phyloP scores from a whole-genome alignment of 2,888 invertebrate genomes.

The Epinotia demarniana region DNA sequence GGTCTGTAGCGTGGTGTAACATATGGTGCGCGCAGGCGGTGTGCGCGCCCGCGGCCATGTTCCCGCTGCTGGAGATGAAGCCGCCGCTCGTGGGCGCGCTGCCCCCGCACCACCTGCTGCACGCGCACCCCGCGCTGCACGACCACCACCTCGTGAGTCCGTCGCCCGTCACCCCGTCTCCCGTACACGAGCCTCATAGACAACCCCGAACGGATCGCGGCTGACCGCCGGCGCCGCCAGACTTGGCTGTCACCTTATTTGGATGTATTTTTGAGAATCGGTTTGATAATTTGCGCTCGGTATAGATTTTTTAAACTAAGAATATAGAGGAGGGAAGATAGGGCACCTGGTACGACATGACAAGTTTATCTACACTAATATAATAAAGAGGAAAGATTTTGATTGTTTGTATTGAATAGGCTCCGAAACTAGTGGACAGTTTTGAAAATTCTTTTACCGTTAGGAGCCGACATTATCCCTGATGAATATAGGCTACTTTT shows the following conservation, averaged over 20 bases:
- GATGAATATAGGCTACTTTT: too few species aligned
- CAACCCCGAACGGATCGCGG: slow-evolving; percentile 43
- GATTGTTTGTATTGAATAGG: too few species aligned
- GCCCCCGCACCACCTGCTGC: slow-evolving; percentile 83
- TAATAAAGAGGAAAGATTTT: too few species aligned
- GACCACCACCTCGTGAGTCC: slow-evolving; percentile 86
- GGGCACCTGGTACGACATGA: too few species aligned
- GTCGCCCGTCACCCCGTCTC: slow-evolving; percentile 52
- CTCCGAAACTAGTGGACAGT: too few species aligned
- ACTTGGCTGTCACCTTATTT: slow-evolving; percentile 3
- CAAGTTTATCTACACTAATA: too few species aligned
- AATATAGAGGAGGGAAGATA: too few species aligned
- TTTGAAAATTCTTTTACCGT: too few species aligned
- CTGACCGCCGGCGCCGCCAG: slow-evolving; percentile 16
- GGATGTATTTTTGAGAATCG: neutral
- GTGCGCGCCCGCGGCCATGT: slow-evolving; percentile 81
- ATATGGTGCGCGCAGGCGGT: slow-evolving; percentile 64
- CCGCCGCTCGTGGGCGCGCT: slow-evolving; percentile 81
- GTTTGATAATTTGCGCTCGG: neutral
- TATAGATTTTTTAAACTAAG: too few species aligned
- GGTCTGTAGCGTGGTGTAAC: neutral
- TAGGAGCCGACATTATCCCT: too few species aligned
- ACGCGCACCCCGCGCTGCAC: slow-evolving; percentile 76
- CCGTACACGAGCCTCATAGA: slow-evolving; percentile 59
- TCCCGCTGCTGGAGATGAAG: slow-evolving; percentile 84